Base-by-base conservation (phyloP, 2,113 vertebrate species). In the Aegithalos caudatus region DNA sequence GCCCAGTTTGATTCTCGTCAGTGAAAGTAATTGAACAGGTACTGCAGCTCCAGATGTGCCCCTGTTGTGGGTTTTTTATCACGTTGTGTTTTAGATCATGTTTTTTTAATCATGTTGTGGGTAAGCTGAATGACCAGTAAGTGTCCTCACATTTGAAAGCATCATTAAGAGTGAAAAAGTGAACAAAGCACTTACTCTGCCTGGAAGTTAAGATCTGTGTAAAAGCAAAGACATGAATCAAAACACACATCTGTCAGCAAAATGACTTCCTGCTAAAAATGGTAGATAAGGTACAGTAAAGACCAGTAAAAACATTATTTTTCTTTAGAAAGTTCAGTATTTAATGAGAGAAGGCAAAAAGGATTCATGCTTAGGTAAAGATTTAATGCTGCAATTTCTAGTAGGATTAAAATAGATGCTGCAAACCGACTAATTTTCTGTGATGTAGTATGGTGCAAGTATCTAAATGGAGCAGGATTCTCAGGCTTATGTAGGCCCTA, bases 31-130 rank as follows among this genome's bases (percentile, higher is more conserved):
- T n/a, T 23, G 24, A 78, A 28, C 1, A 65, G 35, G 6, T 1
- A 4, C 33, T 79, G 17, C 44, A 60, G 76, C n/a, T 64, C 25
- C 48, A 61, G n/a, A 18, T 8, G 25, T 33, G 28, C 24, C 38
- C 66, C 56, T n/a, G 0, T 11, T 24, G 23, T 20, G 35, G 14
- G 12, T 12, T 6, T 87, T 79, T 64, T 48, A 56, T 22, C 13
- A 7, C 0, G 0, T 51, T 62, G n/a, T 37, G 40, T 1, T 70
- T 61, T 40, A 5, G 19, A 27, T 18, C 13, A 11, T 31, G 27
- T n/a, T 0, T 79, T 79, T 57, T 86, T 35, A 14, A 23, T 35
- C 33, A 19, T n/a, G 17, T 37, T 57, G 7, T 1, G 6, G 18
- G 24, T 29, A 16, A 87, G 6, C 23, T 86, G 47, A 57, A 25